These are phyloP conservation scores for Rhea americana DNA, from an alignment of 2,113 vertebrate species.

Conservation along the genomic window DNA sequence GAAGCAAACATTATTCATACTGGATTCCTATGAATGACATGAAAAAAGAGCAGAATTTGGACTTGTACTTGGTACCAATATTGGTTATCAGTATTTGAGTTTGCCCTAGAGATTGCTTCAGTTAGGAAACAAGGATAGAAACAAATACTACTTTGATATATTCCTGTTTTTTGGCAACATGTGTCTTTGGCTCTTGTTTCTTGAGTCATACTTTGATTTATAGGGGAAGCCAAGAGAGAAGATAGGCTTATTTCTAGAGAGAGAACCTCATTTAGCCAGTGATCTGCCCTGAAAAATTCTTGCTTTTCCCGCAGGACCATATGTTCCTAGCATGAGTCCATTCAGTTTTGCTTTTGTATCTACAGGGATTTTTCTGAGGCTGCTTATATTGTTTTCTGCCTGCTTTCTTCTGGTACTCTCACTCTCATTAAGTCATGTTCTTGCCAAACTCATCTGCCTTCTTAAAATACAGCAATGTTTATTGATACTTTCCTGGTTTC, in stretches of 20 bases:
- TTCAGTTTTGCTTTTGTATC: not conserved
- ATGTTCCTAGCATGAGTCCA: not conserved
- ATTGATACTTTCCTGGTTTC: not conserved
- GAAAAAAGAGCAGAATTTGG: not conserved
- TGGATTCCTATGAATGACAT: not conserved
- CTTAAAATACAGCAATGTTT: not conserved
- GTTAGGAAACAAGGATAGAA: not conserved
- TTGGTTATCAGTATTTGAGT: not conserved
- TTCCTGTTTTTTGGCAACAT: not conserved
- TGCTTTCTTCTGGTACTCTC: not conserved
- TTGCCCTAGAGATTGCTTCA: not conserved
- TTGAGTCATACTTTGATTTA: not conserved
- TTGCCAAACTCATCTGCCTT: fast-evolving
- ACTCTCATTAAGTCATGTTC: not conserved
- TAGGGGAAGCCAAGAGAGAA: not conserved
- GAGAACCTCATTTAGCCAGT: not conserved
- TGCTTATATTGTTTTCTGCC: not conserved
- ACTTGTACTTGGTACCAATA: fast-evolving
- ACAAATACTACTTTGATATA: not conserved
- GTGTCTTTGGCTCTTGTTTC: not conserved
- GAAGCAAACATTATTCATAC: not conserved
- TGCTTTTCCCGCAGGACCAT: not conserved
- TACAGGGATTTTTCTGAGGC: not conserved
- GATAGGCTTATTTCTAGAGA: not conserved
- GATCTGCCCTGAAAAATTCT: not conserved